Evolutionary conservation across 1,140 invertebrate genomes (phyloP), one percentile per base, ranked within the genome.

Genomic region (Neodiprion fabricii): DNA sequence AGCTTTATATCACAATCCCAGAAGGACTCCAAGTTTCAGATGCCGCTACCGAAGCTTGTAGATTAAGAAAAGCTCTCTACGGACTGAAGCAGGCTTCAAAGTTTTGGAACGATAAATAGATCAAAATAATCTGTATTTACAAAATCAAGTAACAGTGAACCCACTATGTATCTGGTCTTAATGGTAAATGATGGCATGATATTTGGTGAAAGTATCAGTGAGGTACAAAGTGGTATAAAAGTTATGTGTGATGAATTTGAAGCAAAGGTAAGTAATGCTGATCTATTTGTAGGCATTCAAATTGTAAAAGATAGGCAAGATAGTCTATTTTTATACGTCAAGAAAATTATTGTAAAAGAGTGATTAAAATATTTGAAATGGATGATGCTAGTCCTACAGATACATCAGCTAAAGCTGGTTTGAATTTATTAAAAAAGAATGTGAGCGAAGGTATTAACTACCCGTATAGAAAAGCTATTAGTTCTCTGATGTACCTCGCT

Each of bases 31-130:
- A 69, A 12, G 9, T 47, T n/a, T 65, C 48, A 17, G 14, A 53
- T 12, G 65, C 40, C 47, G 49, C 5, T 48, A 78, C 70, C 73
- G 70, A 74, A 75, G 75, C 17, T 77, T 78, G 72, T 73, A 73
- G 75, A 72, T 72, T 75, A 84, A 77, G 79, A n/a, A 86, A 83
- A 76, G 80, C 79, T 17, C 21, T 87, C 9, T 86, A 87, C 79
- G 85, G 85, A 0, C 70, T 89, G 10, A 85, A 85, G 72, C 84
- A 87, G 69, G 75, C 87, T 68, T 79, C 80, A 0, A 71, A 80
- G n/a, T 84, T 82, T 67, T 84, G 80, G 82, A 85, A 84, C 28
- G 28, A 0, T 49, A 82, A 79, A 65, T 49, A 49, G 68, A 14
- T 74, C 76, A n/a, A 80, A 85, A 74, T 74, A 73, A n/a, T 83